phyloP scores from a whole-genome alignment of 2,113 vertebrate species.

The Porphyrio hochstetteri region DNA sequence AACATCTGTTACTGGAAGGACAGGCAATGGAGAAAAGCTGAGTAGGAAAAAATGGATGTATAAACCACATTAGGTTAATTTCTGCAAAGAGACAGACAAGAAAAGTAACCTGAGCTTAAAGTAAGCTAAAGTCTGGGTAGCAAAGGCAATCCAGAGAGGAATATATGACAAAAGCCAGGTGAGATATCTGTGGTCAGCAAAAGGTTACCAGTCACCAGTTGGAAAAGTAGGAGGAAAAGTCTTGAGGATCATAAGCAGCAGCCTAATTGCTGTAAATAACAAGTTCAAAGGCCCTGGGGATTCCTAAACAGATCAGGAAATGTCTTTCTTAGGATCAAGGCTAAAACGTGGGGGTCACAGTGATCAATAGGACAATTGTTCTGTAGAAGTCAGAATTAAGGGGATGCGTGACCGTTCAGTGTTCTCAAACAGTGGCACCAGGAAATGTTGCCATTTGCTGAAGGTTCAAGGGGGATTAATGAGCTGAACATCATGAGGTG shows the following conservation, averaged over 20 bases:
- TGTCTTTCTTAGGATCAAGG: neutral
- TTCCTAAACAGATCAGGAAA: neutral
- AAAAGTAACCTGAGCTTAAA: neutral
- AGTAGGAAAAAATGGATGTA: slow-evolving; percentile 30
- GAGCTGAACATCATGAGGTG: neutral
- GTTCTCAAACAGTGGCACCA: neutral
- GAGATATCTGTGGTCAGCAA: neutral
- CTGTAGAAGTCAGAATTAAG: neutral
- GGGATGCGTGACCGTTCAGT: neutral
- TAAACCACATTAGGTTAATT: neutral
- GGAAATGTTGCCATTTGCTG: neutral
- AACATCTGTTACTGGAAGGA: neutral
- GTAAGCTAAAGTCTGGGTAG: neutral
- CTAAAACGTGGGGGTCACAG: neutral
- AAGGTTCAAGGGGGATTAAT: neutral
- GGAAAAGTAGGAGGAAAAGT: neutral
- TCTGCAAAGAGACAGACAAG: neutral
- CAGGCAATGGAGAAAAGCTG: slow-evolving; percentile 8
- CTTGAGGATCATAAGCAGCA: neutral
- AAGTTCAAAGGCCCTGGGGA: neutral
- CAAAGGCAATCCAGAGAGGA: neutral
- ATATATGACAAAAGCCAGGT: neutral
- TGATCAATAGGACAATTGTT: neutral
- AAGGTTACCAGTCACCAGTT: neutral
- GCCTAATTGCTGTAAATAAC: neutral